Evolutionary conservation across 2,797 vertebrate species (phyloP).

Genomic region (Pseudochirops cupreus): DNA sequence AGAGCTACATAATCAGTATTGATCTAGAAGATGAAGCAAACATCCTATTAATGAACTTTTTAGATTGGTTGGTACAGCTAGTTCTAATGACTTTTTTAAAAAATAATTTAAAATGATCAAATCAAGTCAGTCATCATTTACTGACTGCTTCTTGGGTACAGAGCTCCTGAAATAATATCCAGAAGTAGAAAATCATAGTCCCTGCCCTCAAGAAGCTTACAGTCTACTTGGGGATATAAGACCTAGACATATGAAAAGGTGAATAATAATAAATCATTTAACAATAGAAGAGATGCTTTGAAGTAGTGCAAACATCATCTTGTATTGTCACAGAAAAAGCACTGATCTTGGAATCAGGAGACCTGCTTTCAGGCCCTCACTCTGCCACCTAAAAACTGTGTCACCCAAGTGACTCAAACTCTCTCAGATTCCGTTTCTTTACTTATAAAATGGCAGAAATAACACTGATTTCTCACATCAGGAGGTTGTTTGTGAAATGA

Average conservation of each 20-base stretch:
- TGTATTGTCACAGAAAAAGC: not conserved
- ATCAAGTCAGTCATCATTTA: not conserved
- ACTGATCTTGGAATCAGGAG: not conserved
- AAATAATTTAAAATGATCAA: not conserved
- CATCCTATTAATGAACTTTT: not conserved
- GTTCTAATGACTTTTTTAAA: not conserved
- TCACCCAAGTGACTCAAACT: not conserved
- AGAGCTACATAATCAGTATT: not conserved
- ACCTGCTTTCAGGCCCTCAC: not conserved
- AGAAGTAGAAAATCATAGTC: not conserved
- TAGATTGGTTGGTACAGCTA: not conserved
- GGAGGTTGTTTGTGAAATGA: not conserved
- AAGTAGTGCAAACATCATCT: not conserved
- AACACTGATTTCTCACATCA: not conserved
- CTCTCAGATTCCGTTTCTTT: not conserved
- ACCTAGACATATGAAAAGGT: not conserved
- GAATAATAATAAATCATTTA: not conserved
- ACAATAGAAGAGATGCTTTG: not conserved
- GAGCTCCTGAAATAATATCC: not conserved
- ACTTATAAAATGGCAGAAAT: not conserved
- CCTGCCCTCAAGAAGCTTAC: not conserved
- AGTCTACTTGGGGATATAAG: not conserved
- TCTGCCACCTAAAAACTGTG: not conserved
- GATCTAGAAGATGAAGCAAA: slow-evolving; percentile 1
- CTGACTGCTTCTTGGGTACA: not conserved